Evolutionary conservation across 2,797 vertebrate species (phyloP).

Genomic region (Eurystomus glaucurus): DNA sequence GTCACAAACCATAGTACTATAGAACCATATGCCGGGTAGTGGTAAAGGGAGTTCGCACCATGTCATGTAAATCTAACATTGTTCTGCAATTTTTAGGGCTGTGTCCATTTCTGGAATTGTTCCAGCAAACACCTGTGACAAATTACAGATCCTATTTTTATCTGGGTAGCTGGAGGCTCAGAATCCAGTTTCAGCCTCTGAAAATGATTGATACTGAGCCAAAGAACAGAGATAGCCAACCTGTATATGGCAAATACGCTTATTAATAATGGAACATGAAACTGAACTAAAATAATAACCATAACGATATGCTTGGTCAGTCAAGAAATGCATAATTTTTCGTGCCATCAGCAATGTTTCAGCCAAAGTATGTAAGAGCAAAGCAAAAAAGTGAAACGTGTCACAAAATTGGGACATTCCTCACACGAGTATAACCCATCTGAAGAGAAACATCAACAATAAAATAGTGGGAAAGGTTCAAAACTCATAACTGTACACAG

Average conservation of each 20-base stretch:
- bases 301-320: neutral
- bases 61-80: neutral
- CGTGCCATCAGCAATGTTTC: neutral
- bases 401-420: neutral
- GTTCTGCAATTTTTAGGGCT: neutral
- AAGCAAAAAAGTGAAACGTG: neutral
- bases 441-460: constrained; percentile 22
- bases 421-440: neutral
- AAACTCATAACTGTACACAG: neutral
- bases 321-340: neutral
- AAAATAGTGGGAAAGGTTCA: constrained; percentile 14
- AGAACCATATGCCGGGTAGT: neutral
- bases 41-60: neutral
- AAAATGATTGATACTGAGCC: constrained; percentile 21
- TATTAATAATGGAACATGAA: constrained; percentile 30
- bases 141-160: constrained; percentile 37
- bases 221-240: constrained; percentile 7
- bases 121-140: constrained; percentile 51
- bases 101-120: neutral
- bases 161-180: neutral
- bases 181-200: constrained; percentile 46
- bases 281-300: constrained; percentile 35
- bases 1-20: fast-evolving
- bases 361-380: neutral
- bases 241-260: neutral